Evolutionary conservation across 92 coral and sea anemone species (phyloP), one percentile per base, ranked within the genome.

Genomic region (Epizoanthus scotinus): DNA sequence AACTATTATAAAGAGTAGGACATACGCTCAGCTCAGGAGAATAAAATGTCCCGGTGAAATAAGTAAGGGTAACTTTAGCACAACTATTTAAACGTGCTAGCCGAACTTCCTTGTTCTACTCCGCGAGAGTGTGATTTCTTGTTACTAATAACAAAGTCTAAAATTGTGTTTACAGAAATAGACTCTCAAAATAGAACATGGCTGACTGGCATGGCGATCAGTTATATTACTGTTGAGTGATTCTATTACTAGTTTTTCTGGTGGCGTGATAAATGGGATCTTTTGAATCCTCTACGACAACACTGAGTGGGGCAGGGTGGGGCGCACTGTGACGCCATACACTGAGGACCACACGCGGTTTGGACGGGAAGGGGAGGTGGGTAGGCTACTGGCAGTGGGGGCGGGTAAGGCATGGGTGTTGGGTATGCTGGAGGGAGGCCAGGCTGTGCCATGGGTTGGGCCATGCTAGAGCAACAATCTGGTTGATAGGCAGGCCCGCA

Each of bases 251-350:
- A 75, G 61, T 75, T 67, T 75, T 75, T 75, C 36, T 59, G 69
- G 26, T 58, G 81, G 20, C 61, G 81, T 27, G 80, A 10, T 58
- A 75, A 13, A 20, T 28, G 81, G 0, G 81, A 75, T 40, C 68
- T 90, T 84, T 85, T 89, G 38, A 60, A 62, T 36, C 84, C 79
- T 78, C 91, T 64, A 28, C 86, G 86, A 22, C 97, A 92, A 40
- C 97, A 92, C 92, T 87, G 92, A 19, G 86, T 24, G 34, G 94
- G 92, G 60, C 97, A 92, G 70, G 90, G 90, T 52, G 94, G 82
- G 19, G 88, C 86, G 36, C 91, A 88, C 59, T 84, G 82, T 26
- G 91, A 63, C 56, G 86, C 89, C 63, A 71, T 79, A 26, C 91
- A 88, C 56, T 88, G 86, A 13, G 84, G 82, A 31, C 63, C 69